These are phyloP conservation scores for Butorides virescens DNA, from an alignment of 2,113 vertebrate species.

Conservation along the genomic window DNA sequence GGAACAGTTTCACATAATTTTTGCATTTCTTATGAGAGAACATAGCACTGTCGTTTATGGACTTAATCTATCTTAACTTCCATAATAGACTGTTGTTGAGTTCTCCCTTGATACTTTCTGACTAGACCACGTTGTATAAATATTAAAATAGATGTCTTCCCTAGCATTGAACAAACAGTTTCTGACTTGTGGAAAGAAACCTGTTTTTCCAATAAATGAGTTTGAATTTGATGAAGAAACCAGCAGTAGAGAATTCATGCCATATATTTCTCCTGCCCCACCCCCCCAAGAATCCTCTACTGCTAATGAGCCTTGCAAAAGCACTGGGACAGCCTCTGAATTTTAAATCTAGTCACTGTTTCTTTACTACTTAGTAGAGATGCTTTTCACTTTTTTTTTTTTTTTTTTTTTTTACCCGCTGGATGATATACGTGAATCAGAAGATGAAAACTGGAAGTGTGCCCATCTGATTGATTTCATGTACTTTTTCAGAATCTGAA, in stretches of 20 bases:
- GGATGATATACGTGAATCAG: fast-evolving
- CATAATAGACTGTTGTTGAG: not conserved
- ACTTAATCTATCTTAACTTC: not conserved
- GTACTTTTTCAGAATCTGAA: not conserved
- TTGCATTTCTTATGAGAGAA: not conserved
- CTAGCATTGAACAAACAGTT: not conserved
- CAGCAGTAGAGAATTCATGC: not conserved
- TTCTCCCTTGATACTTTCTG: not conserved
- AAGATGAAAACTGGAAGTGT: not conserved
- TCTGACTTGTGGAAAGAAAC: not conserved
- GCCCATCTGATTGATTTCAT: not conserved
- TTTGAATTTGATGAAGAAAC: not conserved
- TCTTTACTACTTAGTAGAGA: not conserved
- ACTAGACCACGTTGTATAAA: not conserved
- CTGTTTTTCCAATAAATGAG: not conserved
- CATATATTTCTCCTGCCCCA: not conserved
- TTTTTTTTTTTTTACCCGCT: not conserved
- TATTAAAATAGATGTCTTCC: not conserved
- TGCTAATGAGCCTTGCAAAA: not conserved
- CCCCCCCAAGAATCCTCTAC: not conserved
- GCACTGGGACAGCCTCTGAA: not conserved
- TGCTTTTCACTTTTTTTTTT: not conserved
- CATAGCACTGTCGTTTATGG: not conserved
- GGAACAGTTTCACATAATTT: not conserved
- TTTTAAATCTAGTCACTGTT: not conserved